Evolutionary conservation across 2,888 invertebrate species (phyloP).

Genomic region (Stenichneumon culpator): DNA sequence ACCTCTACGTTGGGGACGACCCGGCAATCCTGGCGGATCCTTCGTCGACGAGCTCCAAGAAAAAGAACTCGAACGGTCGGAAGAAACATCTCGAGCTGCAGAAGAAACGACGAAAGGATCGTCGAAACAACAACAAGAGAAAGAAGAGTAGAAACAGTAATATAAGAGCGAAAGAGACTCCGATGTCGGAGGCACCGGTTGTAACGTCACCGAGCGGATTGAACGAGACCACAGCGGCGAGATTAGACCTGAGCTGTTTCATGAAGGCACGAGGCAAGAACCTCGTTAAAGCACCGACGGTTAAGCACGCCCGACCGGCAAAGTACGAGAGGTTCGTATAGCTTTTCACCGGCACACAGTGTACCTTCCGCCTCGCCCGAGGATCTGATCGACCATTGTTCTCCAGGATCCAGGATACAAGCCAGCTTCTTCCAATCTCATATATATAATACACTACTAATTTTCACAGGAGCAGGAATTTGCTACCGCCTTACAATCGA

Average conservation of each 20-base stretch:
- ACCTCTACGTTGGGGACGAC: slow-evolving; percentile 76
- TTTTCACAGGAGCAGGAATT: slow-evolving; percentile 76
- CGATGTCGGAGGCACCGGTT: slow-evolving; percentile 67
- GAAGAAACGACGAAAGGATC: slow-evolving; percentile 76
- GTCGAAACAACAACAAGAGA: slow-evolving; percentile 70
- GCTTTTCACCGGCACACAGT: neutral
- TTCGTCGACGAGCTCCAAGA: slow-evolving; percentile 40
- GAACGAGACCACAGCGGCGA: slow-evolving; percentile 78
- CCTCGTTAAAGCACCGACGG: slow-evolving; percentile 78
- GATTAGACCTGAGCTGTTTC: slow-evolving; percentile 79
- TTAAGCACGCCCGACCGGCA: slow-evolving; percentile 76
- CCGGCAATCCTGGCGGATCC: slow-evolving; percentile 56
- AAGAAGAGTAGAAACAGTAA: slow-evolving; percentile 60
- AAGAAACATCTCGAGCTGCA: slow-evolving; percentile 71
- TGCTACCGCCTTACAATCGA: slow-evolving; percentile 81
- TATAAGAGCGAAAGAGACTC: slow-evolving; percentile 65
- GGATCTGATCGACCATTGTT: slow-evolving; percentile 37
- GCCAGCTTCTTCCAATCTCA: neutral
- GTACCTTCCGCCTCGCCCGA: neutral
- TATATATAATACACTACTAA: slow-evolving; percentile 14
- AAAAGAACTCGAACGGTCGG: slow-evolving; percentile 64
- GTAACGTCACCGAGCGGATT: slow-evolving; percentile 69
- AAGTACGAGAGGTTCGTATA: slow-evolving; percentile 78
- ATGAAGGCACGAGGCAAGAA: slow-evolving; percentile 75
- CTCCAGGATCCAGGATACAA: slow-evolving; percentile 18